Conservation (phyloP, 2,797 vertebrate species). For the Neosilurus hyrtlii region DNA sequence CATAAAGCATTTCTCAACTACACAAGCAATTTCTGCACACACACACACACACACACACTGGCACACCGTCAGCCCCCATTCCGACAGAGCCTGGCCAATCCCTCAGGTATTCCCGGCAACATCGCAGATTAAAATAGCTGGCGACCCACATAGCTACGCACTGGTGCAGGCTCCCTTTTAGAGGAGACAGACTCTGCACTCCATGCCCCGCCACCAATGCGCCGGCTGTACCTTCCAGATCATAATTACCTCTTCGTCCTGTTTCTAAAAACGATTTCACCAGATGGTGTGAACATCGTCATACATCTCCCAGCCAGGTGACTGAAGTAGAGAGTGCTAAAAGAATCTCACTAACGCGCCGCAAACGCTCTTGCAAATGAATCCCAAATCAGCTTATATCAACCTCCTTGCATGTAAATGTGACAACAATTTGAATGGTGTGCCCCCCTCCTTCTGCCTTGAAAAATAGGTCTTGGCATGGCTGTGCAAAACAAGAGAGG, state of each 20-base stretch:
- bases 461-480: constrained; percentile 25
- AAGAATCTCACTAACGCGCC: constrained; percentile 19
- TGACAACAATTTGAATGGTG: constrained; percentile 9
- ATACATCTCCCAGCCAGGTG: constrained; percentile 37
- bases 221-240: constrained; percentile 37
- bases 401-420: constrained; percentile 36
- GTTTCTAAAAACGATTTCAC: constrained; percentile 37
- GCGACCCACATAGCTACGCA: constrained; percentile 72
- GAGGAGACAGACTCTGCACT: constrained; percentile 47
- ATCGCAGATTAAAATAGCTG: constrained; percentile 76
- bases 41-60: constrained; percentile 45
- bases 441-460: background rate
- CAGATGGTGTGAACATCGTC: constrained; percentile 48
- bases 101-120: constrained; percentile 71
- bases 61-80: constrained; percentile 54
- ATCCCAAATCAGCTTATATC: constrained; percentile 11
- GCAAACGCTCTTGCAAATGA: constrained; percentile 32
- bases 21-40: constrained; percentile 30
- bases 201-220: constrained; percentile 37
- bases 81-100: constrained; percentile 65
- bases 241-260: constrained; percentile 45
- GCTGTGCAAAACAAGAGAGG: constrained; percentile 43
- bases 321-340: constrained; percentile 24
- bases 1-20: constrained; percentile 29
- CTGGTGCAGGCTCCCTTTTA: constrained; percentile 46